Evolutionary conservation across 2,113 vertebrate genomes (phyloP), one percentile per base, ranked within the genome.

Genomic region (Antechinus flavipes): DNA sequence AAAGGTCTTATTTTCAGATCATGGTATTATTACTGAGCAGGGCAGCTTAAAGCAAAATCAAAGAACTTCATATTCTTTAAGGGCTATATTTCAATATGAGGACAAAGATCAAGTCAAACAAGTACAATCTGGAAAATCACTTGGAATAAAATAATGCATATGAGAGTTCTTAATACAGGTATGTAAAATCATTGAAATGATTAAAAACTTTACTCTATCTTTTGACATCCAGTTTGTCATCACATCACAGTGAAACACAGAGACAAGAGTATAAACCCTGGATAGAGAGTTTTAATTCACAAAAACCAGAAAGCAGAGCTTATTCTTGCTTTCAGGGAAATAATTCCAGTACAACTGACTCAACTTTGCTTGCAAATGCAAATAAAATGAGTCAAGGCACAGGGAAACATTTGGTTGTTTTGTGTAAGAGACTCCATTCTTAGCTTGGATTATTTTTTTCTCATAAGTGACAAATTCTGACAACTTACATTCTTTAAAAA

Each of bases 391-490:
- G 24, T 4, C 92, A 11, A 54, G 23, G n/a, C n/a, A 1, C n/a
- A 1, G 11, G 55, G 7, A 0, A 0, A 42, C 0, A 0, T 92
- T 90, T 25, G 50, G 12, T 27, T 7, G 4, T 84, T 84, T 84
- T n/a, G 89, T 16, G 35, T 27, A 52, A 6, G 0, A 24, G 53
- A 58, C 2, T 23, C n/a, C 4, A 42, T 23, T 0, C 3, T 58
- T 19, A 23, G 5, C 12, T 90, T 16, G 94, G n/a, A 3, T 68
- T 58, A 22, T 54, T 35, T 76, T 52, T 89, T 89, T 89, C 54
- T 55, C 6, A 84, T 22, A 42, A 2, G 1, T 84, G 68, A 84
- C 0, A 22, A 22, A 84, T 84, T 93, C 14, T 22, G 56, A 93
- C 10, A 27, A 19, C 93, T 27, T 52, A 52, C 50, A 52, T 52